These are phyloP conservation scores for Lepus oiostolus DNA, from an alignment of 2,797 vertebrate species.

Conservation along the genomic window DNA sequence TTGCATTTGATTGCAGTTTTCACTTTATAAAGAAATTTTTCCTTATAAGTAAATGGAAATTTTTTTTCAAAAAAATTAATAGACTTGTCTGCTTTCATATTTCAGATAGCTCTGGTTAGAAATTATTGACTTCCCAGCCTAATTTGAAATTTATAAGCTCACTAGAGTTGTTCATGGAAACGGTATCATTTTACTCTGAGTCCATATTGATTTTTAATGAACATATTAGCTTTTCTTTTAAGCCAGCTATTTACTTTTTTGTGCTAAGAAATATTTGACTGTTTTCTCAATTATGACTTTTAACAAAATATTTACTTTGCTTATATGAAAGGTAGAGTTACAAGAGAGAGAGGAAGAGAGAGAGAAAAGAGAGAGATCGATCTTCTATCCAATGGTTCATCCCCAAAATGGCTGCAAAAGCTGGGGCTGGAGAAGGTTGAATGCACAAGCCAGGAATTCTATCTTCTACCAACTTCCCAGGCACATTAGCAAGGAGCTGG, in stretches of 20 bases:
- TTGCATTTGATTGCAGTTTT: background rate
- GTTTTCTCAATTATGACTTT: background rate
- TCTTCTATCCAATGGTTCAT: too few relatives aligned
- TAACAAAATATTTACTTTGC: too few relatives aligned
- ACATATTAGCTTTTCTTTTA: constrained; percentile 38
- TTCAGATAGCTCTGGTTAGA: constrained; percentile 4
- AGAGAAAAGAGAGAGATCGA: too few relatives aligned
- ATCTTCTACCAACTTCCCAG: too few relatives aligned
- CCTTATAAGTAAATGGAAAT: too few relatives aligned
- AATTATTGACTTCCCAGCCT: background rate
- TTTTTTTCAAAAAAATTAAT: background rate
- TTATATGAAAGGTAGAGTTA: too few relatives aligned
- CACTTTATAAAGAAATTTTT: background rate
- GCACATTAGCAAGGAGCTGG: too few relatives aligned
- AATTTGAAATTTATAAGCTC: constrained; percentile 21
- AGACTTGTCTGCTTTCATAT: background rate
- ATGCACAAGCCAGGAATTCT: too few relatives aligned
- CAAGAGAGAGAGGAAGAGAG: too few relatives aligned
- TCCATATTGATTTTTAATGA: background rate
- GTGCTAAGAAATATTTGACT: background rate
- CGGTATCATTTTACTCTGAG: background rate
- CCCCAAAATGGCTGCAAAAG: too few relatives aligned
- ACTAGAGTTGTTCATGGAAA: background rate
- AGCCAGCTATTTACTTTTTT: background rate
- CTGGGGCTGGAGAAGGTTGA: too few relatives aligned